Base-by-base conservation (phyloP, 2,888 invertebrate species). In the Thysanoteuthis rhombus region DNA sequence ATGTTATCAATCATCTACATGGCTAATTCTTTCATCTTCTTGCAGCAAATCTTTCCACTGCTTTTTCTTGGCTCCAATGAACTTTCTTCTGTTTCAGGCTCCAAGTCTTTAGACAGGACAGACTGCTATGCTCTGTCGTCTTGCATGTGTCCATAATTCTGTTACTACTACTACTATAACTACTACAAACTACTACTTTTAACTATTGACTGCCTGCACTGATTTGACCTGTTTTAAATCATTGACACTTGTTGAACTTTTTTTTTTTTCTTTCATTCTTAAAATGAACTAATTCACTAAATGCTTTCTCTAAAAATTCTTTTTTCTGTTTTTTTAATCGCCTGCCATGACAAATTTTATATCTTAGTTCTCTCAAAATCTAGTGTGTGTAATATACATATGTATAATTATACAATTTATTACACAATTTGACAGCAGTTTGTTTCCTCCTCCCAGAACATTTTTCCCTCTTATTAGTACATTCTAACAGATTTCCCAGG, bases 11-110 rank as follows among this genome's bases (percentile, higher is more conserved):
- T n/a, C 75, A 52, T n/a, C n/a, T 75, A n/a, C 32, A 75, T 75
- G 75, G 75, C 75, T 75, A 75, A 75, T 75, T 75, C 75, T 75
- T 75, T n/a, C 75, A 75, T 75, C 75, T 75, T 75, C 75, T 75
- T 75, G 75, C 75, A 75, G 75, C 75, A 75, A 75, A 32, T 75
- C 75, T 75, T 75, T 75, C 75, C n/a, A 52, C 32, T 32, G 75
- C 75, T 75, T 75, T 32, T 75, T 75, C 75, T 75, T 75, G n/a
- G n/a, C 75, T 75, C 75, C 75, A 75, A 75, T 75, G 75, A 75
- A 25, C 52, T 52, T 75, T 12, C 32, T 75, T 75, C n/a, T n/a
- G 12, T 75, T 75, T 75, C 75, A 75, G 75, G n/a, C 75, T 75
- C 32, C 75, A 75, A 75, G 75, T 75, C 75, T 75, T 75, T 75